Evolutionary conservation across 2,113 vertebrate genomes (phyloP).

Genomic region (Perca schrenkii): DNA sequence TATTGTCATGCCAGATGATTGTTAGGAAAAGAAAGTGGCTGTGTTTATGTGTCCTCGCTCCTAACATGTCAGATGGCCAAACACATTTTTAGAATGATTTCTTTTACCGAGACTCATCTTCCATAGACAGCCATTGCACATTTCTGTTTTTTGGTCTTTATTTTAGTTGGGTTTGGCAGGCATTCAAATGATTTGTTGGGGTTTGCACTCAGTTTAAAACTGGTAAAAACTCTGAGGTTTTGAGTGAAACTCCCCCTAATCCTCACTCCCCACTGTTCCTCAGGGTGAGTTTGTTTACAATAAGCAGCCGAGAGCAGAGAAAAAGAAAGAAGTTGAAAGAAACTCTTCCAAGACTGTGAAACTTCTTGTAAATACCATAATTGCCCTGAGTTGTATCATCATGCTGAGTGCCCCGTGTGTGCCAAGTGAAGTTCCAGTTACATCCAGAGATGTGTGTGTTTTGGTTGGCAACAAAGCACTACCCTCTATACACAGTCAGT

Average conservation of each 20-base stretch:
- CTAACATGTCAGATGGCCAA: constrained; percentile 25
- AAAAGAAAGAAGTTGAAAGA: constrained; percentile 57
- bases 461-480: constrained; percentile 88
- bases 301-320: constrained; percentile 30
- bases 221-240: constrained; percentile 58
- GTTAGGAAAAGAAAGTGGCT: constrained; percentile 32
- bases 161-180: constrained; percentile 17
- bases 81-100: constrained; percentile 33
- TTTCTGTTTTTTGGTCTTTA: constrained; percentile 15
- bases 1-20: constrained; percentile 13
- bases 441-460: constrained; percentile 84
- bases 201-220: constrained; percentile 62
- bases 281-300: constrained; percentile 73
- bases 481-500: constrained; percentile 73
- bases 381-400: constrained; percentile 88
- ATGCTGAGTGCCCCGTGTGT: constrained; percentile 85
- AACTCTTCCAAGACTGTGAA: constrained; percentile 68
- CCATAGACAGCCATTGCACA: constrained; percentile 28
- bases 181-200: constrained; percentile 46
- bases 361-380: constrained; percentile 85
- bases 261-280: constrained; percentile 48
- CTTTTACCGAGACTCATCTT: constrained; percentile 5
- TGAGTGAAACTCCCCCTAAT: constrained; percentile 56
- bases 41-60: constrained; percentile 35
- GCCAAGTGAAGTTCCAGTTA: constrained; percentile 87